Conservation (phyloP, 2,113 vertebrate genomes). For the Hyaena hyaena region DNA sequence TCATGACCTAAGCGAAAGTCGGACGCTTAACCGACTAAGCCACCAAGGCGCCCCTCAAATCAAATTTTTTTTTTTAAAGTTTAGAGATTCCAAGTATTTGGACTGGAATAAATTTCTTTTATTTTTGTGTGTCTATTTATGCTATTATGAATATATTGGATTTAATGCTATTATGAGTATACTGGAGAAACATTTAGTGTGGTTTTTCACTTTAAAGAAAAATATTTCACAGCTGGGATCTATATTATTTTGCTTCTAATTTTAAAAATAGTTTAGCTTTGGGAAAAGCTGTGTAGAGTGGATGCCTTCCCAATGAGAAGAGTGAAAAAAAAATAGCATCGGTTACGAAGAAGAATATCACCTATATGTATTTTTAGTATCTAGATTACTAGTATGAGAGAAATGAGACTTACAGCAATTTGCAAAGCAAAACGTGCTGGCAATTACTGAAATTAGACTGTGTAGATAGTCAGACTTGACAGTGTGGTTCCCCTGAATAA, state of each 20-base stretch:
- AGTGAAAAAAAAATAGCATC: background rate
- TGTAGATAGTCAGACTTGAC: background rate
- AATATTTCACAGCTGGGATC: background rate
- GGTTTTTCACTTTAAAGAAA: constrained; percentile 15
- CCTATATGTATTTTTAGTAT: background rate
- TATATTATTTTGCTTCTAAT: constrained; percentile 37
- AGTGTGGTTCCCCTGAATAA: background rate
- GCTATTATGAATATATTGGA: background rate
- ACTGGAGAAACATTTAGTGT: background rate
- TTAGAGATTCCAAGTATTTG: background rate
- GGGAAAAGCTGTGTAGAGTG: background rate
- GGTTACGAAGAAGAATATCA: background rate
- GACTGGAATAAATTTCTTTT: background rate
- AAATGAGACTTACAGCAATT: background rate
- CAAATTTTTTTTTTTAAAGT: background rate
- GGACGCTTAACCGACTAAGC: too few relatives aligned
- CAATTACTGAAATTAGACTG: background rate
- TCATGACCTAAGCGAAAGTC: too few relatives aligned
- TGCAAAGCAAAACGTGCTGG: background rate
- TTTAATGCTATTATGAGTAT: background rate
- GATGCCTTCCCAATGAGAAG: background rate
- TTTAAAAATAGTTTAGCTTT: background rate
- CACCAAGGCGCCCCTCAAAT: background rate
- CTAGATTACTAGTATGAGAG: background rate
- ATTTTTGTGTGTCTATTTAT: background rate